Base-by-base conservation (phyloP, 2,888 invertebrate species). In the Polydrusus tereticollis region DNA sequence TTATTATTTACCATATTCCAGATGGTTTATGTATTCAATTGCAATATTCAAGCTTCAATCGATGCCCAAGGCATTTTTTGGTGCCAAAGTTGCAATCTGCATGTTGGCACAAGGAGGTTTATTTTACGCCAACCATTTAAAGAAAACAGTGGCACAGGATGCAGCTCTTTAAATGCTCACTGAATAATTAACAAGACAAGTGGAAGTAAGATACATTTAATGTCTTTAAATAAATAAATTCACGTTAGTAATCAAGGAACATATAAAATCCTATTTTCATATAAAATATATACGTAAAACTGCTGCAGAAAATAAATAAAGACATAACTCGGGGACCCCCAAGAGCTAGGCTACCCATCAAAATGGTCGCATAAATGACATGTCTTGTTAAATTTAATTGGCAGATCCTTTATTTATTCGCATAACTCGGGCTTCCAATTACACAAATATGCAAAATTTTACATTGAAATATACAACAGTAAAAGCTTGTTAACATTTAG, bases 371-470 rank as follows among this genome's bases (percentile, higher is more conserved):
- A 71, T 71, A 66, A 72, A 72, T 72, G 72, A 68, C 67, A 66
- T 67, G 67, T 67, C 72, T 72, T 67, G 72, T 72, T 72, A 72
- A 72, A 68, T 72, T 72, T 72, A 72, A 72, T 72, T 72, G 67
- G 67, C 72, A 67, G 67, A 72, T 72, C 55, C 60, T 23, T 71
- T 71, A 71, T 71, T 71, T 71, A 71, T 66, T 71, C 71, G 66
- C 60, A 65, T 52, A 71, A 59, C 60, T 60, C 66, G 60, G 43
- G 16, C 59, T 26, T 50, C 71, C 71, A 71, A 71, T 71, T 71
- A 71, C 71, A 71, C 66, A 71, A 71, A 65, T 71, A 71, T 66
- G 71, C 60, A 71, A 71, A 71, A 71, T 55, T 62, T 43, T 41
- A 60, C 60, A 71, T 71, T 55, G 45, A 57, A 66, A 50, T 62